phyloP scores from a whole-genome alignment of 1,140 invertebrate species.

The Portunus trituberculatus region DNA sequence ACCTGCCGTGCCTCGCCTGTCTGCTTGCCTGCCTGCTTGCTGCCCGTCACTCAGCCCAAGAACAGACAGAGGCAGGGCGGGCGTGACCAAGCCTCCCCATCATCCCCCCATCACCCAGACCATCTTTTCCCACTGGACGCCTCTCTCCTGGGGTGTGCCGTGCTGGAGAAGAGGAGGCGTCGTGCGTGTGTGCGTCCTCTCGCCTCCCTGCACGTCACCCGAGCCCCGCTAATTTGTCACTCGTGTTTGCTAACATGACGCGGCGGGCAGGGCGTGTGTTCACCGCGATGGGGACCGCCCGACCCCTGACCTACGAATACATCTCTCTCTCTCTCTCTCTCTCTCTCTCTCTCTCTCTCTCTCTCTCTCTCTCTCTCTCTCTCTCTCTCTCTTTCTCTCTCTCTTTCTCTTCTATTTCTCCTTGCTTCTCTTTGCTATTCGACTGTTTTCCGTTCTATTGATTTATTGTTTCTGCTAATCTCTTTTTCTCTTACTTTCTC shows the following conservation, averaged over 20 bases:
- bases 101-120: not conserved
- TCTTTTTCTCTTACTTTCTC: not conserved
- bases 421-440: not conserved
- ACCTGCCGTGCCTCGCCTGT: too few species aligned
- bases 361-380: too few species aligned
- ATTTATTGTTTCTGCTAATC: too few species aligned
- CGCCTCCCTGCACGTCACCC: not conserved
- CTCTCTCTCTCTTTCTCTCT: not conserved
- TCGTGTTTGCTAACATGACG: not conserved
- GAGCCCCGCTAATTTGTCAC: slow-evolving; percentile 8
- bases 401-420: not conserved
- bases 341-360: slow-evolving; percentile 20
- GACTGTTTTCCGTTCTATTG: not conserved
- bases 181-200: not conserved
- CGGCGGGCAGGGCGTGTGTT: not conserved
- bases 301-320: not conserved
- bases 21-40: not conserved
- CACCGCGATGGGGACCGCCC: too few species aligned
- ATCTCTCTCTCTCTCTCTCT: not conserved
- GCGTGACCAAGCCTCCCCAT: not conserved
- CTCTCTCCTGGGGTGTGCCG: not conserved
- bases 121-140: too few species aligned
- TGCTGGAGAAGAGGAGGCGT: not conserved
- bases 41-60: not conserved
- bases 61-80: not conserved